phyloP scores from a whole-genome alignment of 2,888 invertebrate genomes.

The Drosophila cracens region DNA sequence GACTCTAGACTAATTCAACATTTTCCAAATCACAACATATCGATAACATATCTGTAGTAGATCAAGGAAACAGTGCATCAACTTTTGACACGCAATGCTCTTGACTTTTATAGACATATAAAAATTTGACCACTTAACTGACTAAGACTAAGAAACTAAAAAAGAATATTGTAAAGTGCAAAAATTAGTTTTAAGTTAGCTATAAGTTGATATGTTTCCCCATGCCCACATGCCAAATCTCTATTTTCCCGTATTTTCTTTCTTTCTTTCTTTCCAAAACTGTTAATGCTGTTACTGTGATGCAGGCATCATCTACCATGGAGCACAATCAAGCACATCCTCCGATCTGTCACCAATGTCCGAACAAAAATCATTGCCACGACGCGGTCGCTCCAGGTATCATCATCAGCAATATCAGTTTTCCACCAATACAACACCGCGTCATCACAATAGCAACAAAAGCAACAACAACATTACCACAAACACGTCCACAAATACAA shows the following conservation, averaged over 20 bases:
- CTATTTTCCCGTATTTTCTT: conserved; percentile 75
- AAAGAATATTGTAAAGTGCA: conserved; percentile 20
- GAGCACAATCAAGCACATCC: conserved; percentile 91
- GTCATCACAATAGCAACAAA: conserved; percentile 85
- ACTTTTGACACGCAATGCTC: conserved; percentile 36
- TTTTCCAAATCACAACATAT: conserved; percentile 84
- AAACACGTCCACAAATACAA: conserved; percentile 66
- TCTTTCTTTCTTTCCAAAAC: conserved; percentile 55
- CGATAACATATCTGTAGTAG: conserved; percentile 83
- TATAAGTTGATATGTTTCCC: conserved; percentile 36
- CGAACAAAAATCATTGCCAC: conserved; percentile 90
- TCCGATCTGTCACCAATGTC: conserved; percentile 92
- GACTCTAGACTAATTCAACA: conserved; percentile 83
- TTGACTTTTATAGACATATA: conserved; percentile 24
- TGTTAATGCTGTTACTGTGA: conserved; percentile 40
- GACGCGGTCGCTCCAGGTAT: conserved; percentile 90
- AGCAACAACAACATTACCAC: conserved; percentile 75
- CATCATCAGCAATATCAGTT: conserved; percentile 86
- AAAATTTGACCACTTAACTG: conserved; percentile 44
- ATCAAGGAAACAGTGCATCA: conserved; percentile 39
- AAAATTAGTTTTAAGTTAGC: conserved; percentile 46
- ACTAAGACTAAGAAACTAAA: conserved; percentile 38
- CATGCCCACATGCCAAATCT: conserved; percentile 55
- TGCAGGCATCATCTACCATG: conserved; percentile 90
- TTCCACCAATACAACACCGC: conserved; percentile 86